These are phyloP conservation scores for Pyrocephalus nanus DNA, from an alignment of 2,797 vertebrate species.

Conservation along the genomic window DNA sequence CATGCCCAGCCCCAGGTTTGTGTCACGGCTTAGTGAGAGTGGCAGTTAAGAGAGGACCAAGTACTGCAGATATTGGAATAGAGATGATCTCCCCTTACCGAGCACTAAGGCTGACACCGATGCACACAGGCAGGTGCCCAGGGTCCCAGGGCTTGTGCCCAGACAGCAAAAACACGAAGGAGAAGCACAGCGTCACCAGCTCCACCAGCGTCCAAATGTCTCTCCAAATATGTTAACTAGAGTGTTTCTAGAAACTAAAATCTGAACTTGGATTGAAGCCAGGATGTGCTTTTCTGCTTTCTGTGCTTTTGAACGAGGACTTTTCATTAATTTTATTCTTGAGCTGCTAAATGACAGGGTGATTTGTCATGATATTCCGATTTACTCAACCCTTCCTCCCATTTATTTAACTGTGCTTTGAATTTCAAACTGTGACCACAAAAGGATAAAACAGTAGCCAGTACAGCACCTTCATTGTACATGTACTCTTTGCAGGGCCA, in stretches of 20 bases:
- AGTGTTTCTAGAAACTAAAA: neutral
- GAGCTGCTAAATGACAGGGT: neutral
- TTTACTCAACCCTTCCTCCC: rapidly evolving
- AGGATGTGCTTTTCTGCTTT: neutral
- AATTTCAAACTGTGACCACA: neutral
- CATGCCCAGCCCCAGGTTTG: neutral
- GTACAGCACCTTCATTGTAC: neutral
- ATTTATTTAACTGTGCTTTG: neutral
- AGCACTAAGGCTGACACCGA: neutral
- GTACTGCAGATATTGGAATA: neutral
- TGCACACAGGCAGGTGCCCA: neutral
- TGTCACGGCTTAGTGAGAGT: neutral
- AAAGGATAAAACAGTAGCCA: neutral
- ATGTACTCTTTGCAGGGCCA: neutral
- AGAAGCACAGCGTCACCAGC: neutral
- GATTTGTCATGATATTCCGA: neutral
- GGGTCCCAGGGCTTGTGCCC: neutral
- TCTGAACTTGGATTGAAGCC: neutral
- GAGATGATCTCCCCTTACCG: neutral
- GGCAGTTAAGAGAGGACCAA: neutral
- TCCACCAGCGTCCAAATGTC: neutral
- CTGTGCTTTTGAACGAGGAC: neutral
- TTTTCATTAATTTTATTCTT: neutral
- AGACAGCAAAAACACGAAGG: rapidly evolving
- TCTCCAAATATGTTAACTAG: neutral